Percentiles rank a stretch among this genome's conserved stretches.
Conservation (phyloP, 2,888 invertebrate species). For the Volucella zonaria region DNA sequence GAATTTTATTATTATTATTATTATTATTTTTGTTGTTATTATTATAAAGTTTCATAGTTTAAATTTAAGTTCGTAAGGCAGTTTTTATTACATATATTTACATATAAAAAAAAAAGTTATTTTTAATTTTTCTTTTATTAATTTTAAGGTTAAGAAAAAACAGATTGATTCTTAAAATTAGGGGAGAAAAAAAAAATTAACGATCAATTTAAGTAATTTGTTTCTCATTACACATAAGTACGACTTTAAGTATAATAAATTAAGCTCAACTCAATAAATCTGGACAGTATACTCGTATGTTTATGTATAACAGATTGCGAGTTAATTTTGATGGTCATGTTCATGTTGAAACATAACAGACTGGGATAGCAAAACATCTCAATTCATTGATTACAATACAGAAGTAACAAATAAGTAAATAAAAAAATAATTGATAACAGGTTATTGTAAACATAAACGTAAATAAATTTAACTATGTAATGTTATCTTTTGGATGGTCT, state of each 20-base stretch:
- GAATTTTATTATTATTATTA: constrained; percentile 6
- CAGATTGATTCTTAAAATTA: constrained; percentile 40
- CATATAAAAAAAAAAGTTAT: constrained; percentile 44
- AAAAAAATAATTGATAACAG: constrained; percentile 16
- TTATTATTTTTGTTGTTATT: constrained; percentile 3
- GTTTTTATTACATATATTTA: constrained; percentile 61
- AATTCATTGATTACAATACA: constrained; percentile 7
- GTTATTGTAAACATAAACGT: constrained; percentile 21
- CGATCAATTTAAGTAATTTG: constrained; percentile 51
- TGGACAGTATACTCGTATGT: constrained; percentile 3
- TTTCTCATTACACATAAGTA: constrained; percentile 51
- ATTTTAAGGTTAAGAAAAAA: constrained; percentile 24
- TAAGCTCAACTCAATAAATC: constrained; percentile 12
- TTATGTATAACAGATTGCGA: not conserved
- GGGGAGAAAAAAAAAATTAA: not conserved
- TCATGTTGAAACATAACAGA: not conserved
- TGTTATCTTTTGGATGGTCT: constrained; percentile 15
- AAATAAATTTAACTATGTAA: constrained; percentile 26
- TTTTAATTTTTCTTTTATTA: not conserved
- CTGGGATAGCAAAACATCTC: constrained; percentile 10
- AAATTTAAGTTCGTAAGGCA: constrained; percentile 61
- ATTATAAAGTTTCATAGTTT: constrained; percentile 21
- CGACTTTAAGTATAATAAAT: constrained; percentile 45
- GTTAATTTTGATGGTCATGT: not conserved
- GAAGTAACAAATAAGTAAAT: constrained; percentile 11